Conservation (phyloP, 2,797 vertebrate species). For the Karalla daura region DNA sequence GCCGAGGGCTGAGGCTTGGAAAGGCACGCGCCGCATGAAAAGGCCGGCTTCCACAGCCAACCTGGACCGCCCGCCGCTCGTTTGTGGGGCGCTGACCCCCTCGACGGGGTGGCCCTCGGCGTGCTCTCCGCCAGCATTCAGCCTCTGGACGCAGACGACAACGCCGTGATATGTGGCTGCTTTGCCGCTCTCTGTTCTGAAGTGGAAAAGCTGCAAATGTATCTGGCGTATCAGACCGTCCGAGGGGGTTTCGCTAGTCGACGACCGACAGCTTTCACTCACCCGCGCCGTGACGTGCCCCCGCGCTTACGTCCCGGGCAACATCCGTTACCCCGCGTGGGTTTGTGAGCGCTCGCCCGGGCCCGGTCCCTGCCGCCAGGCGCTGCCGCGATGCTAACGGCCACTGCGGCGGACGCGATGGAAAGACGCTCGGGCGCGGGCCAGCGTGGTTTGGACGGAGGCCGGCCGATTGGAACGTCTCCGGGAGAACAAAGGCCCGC, state of each 20-base stretch:
- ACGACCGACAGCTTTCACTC: slow-evolving; percentile 12
- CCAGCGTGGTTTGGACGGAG: slow-evolving; percentile 58
- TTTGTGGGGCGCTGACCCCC: slow-evolving; percentile 63
- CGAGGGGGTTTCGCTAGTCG: slow-evolving; percentile 19
- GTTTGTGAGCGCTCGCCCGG: too few species aligned
- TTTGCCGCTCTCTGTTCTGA: slow-evolving; percentile 34
- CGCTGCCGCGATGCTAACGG: slow-evolving; percentile 24
- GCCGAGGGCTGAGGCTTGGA: slow-evolving; percentile 51
- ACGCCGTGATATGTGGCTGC: slow-evolving; percentile 34
- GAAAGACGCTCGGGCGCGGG: slow-evolving; percentile 45
- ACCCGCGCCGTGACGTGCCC: too few species aligned
- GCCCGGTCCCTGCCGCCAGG: background rate
- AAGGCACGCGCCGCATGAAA: slow-evolving; percentile 59
- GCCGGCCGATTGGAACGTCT: slow-evolving; percentile 56
- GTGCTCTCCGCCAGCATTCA: slow-evolving; percentile 41
- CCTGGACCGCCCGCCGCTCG: slow-evolving; percentile 35
- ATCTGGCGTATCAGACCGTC: slow-evolving; percentile 34
- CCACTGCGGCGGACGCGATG: slow-evolving; percentile 27
- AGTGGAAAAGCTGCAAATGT: slow-evolving; percentile 28
- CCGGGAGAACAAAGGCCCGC: slow-evolving; percentile 53
- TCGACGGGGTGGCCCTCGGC: slow-evolving; percentile 67
- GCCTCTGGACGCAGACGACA: too few species aligned
- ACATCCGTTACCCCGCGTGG: background rate
- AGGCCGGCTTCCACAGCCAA: slow-evolving; percentile 49
- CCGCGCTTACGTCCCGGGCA: too few species aligned